Base-by-base conservation (phyloP, 2,888 invertebrate genomes). In the Cosmorhoe ocellata region DNA sequence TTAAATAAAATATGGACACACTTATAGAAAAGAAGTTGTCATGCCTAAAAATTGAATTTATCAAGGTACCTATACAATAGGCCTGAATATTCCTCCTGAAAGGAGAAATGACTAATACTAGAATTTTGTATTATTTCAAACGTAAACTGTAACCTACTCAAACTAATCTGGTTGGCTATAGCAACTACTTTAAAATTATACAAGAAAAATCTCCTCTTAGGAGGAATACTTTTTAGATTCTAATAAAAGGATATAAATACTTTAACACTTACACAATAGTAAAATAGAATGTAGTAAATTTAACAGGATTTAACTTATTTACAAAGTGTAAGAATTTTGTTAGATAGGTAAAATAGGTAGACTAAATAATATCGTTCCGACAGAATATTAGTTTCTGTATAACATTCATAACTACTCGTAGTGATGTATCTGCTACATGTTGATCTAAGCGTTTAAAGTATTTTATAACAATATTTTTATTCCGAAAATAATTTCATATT, bases 251-350 rank as follows among this genome's bases (percentile, higher is more conserved):
- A 81, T 87, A 85, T 85, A 76, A 83, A 84, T 79, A 83, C 74
- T 77, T 80, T 84, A 89, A 89, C 88, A 89, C 88, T 89, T 89
- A 87, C 68, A 75, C 64, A 71, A 79, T 87, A 88, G 74, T 88
- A 87, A 88, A 88, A 89, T 89, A 89, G 89, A 89, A 88, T 89
- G 89, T 88, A 81, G 84, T 84, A 87, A 84, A 76, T 87, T 87
- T 88, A 88, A 89, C 88, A 88, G 85, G 86, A 80, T 84, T 75
- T 74, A 88, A 87, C 85, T 87, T 88, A 88, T 89, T 84, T 89
- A 88, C 86, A 89, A 76, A 79, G 59, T 48, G 36, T 51, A 33
- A 28, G 34, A 50, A 50, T 47, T 48, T 51, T 44, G 49, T 38
- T 56, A 49, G 33, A 41, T 50, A 44, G 43, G 34, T 55, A 48